Evolutionary conservation across 2,797 vertebrate genomes (phyloP).

Genomic region (Sebastes alutus): DNA sequence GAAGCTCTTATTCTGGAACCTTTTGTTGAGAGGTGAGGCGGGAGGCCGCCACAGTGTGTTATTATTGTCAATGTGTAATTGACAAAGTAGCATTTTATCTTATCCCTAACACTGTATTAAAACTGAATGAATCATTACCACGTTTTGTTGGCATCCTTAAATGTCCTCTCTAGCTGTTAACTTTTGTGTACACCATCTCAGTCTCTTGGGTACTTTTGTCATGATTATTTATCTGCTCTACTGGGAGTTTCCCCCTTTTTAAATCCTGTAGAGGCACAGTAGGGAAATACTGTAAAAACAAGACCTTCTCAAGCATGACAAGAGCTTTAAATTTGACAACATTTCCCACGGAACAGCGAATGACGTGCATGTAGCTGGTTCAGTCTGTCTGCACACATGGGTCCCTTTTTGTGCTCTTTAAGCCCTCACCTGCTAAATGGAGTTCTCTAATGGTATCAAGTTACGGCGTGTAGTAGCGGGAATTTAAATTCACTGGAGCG

Average conservation of each 20-base stretch:
- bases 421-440: slow-evolving; percentile 45
- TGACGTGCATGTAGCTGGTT: slow-evolving; percentile 2
- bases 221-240: background rate
- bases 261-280: background rate
- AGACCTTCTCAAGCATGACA: background rate
- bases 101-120: background rate
- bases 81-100: background rate
- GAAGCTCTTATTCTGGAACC: slow-evolving; percentile 5
- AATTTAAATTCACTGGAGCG: slow-evolving; percentile 52
- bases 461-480: slow-evolving; percentile 27
- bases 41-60: background rate
- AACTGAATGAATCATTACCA: background rate
- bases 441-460: slow-evolving; percentile 44
- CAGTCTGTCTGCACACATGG: slow-evolving; percentile 11
- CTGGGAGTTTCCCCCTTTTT: background rate
- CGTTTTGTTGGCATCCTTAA: background rate
- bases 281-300: slow-evolving; percentile 8
- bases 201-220: background rate
- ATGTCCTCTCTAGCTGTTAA: background rate
- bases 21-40: slow-evolving; percentile 5
- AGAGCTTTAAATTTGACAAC: background rate
- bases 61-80: slow-evolving; percentile 2
- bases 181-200: background rate
- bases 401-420: slow-evolving; percentile 24
- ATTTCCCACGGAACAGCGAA: background rate